Evolutionary conservation across 2,888 invertebrate species (phyloP).

Genomic region (Torymus aiolomorphi): DNA sequence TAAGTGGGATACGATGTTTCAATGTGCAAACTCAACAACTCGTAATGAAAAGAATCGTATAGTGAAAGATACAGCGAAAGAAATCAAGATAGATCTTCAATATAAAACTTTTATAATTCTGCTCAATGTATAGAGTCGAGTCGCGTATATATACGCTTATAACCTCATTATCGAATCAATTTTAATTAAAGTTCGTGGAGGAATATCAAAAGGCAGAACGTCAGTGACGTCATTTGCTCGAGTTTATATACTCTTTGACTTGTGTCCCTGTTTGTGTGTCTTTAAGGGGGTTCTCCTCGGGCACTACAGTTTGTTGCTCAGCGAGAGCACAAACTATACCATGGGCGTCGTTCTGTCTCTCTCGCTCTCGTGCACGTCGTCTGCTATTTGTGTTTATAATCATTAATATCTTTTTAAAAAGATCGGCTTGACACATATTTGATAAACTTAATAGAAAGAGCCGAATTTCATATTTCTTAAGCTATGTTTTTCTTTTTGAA

Average conservation of each 20-base stretch:
- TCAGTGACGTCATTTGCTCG: conserved; percentile 35
- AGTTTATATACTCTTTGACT: conserved; percentile 25
- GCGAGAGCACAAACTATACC: too few species aligned
- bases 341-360: too few species aligned
- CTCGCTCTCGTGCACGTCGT: background rate
- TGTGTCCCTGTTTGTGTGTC: background rate
- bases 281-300: too few species aligned
- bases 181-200: conserved; percentile 52
- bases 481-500: too few species aligned
- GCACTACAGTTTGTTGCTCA: too few species aligned
- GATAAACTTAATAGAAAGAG: too few species aligned
- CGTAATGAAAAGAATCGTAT: too few species aligned
- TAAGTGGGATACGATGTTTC: conserved; percentile 27
- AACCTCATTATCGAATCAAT: conserved; percentile 53
- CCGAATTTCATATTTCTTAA: too few species aligned
- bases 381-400: too few species aligned
- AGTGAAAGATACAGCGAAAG: background rate
- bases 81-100: conserved; percentile 35
- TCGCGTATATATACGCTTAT: conserved; percentile 8
- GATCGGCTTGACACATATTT: too few species aligned
- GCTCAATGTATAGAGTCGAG: conserved; percentile 12
- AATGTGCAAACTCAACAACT: background rate
- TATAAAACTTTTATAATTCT: conserved; percentile 39
- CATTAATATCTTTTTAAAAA: too few species aligned
- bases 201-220: conserved; percentile 44